phyloP scores from a whole-genome alignment of 2,113 vertebrate species.

The Rhadina sibilatrix region DNA sequence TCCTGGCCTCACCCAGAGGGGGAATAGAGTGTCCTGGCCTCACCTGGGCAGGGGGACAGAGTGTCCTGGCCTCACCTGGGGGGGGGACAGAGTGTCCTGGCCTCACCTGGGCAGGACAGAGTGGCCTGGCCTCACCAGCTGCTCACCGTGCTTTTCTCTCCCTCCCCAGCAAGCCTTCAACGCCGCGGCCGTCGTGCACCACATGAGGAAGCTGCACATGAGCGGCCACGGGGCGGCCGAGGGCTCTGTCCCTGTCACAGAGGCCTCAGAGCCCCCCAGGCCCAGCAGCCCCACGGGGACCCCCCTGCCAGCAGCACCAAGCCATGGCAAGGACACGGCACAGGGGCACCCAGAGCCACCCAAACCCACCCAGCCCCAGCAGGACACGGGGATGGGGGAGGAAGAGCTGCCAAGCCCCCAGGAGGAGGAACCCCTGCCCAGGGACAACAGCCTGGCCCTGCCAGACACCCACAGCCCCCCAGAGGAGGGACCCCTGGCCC shows the following conservation, averaged over 20 bases:
- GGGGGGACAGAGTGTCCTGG: too few relatives aligned
- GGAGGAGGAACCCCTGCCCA: background rate
- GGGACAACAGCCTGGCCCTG: conserved; percentile 17
- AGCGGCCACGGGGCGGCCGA: conserved; percentile 39
- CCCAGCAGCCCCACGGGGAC: background rate
- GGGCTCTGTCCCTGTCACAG: background rate
- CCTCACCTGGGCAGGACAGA: background rate
- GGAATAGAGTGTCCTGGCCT: too few relatives aligned
- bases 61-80: too few relatives aligned
- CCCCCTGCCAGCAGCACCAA: background rate
- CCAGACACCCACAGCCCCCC: conserved; percentile 44
- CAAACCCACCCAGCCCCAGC: background rate
- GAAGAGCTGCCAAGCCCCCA: background rate
- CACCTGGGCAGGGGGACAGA: too few relatives aligned
- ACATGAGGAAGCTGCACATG: conserved; percentile 90
- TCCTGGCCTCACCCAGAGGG: too few relatives aligned
- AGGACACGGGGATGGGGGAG: background rate
- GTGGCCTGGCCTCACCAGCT: accelerated
- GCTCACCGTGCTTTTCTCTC: background rate
- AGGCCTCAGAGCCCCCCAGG: conserved; percentile 31
- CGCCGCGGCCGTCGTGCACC: conserved; percentile 78
- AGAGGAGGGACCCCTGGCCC: background rate
- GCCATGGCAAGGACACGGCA: background rate
- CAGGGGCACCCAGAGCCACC: background rate
- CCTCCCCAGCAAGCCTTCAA: conserved; percentile 87